Base-by-base conservation (phyloP, 2,888 invertebrate genomes). In the Drosophila prolongata region DNA sequence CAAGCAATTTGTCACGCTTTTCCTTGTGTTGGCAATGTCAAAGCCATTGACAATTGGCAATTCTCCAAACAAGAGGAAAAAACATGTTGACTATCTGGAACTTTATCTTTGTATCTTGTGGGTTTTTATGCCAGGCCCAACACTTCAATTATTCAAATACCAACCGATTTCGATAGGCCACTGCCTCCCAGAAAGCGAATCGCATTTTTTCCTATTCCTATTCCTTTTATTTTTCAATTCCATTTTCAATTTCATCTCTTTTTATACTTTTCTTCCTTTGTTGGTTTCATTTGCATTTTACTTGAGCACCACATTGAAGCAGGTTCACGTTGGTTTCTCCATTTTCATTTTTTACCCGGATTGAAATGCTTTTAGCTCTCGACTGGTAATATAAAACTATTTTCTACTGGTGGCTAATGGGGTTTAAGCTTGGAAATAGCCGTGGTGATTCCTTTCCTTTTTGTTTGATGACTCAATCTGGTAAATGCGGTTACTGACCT, bases 131-230 rank as follows among this genome's bases (percentile, higher is more conserved):
- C 60, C 62, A 55, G 58, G 74, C 71, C 80, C 55, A 75, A 42
- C 80, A 72, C 86, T 83, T 88, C 87, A 88, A 88, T 88, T 88
- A 83, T 83, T 86, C 69, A 86, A 83, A 75, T 68, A 64, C 52
- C 52, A 40, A 52, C 50, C 71, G 40, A 40, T 52, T 58, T 16
- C 46, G 56, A 70, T 70, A 40, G 70, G 52, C 59, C 71, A 37
- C 50, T 10, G 27, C 30, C 35, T 37, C 56, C 56, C 42, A 40
- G 34, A 19, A 44, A 13, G 16, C 10, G 40, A 42, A 35, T 69
- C 47, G 52, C 16, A 19, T 40, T 27, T 30, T 19, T 37, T 44
- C 40, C 9, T 30, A 61, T 37, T 44, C 40, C 9, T 30, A 61
- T 67, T 54, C 13, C 42, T 44, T 40, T 46, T 43, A 8, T 35